These are phyloP conservation scores for Lagopus muta DNA, from an alignment of 2,113 vertebrate genomes.

Conservation along the genomic window DNA sequence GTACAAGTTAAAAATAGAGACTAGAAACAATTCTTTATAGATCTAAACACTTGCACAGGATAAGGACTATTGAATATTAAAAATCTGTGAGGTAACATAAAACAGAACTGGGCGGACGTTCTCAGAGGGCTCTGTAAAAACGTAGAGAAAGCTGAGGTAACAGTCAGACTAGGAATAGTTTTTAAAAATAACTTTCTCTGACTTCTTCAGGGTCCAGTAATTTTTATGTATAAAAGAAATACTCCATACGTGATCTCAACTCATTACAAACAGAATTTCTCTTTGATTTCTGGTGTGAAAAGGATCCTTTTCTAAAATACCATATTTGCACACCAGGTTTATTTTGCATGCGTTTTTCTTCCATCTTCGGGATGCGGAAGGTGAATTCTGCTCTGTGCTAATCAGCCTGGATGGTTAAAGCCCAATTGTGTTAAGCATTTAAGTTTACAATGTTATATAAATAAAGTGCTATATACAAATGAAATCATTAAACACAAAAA, in stretches of 20 bases:
- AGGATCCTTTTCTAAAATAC: neutral
- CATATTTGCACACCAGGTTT: neutral
- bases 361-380: neutral
- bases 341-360: constrained; percentile 33
- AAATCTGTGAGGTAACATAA: constrained; percentile 72
- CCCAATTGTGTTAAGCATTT: neutral
- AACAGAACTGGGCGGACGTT: constrained; percentile 53
- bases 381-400: neutral
- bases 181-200: constrained; percentile 50
- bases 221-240: neutral
- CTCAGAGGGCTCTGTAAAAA: constrained; percentile 55
- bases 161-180: neutral
- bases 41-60: constrained; percentile 54
- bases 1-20: constrained; percentile 66
- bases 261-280: neutral
- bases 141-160: constrained; percentile 43
- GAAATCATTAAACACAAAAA: constrained; percentile 12
- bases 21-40: constrained; percentile 59
- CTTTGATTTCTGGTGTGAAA: neutral
- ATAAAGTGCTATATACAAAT: constrained; percentile 27
- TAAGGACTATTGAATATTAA: constrained; percentile 69
- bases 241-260: neutral
- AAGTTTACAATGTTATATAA: constrained; percentile 34
- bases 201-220: neutral
- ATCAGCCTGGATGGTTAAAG: constrained; percentile 44